Evolutionary conservation across 2,113 vertebrate species (phyloP), one percentile per base, ranked within the genome.

Genomic region (Silurus glanis): DNA sequence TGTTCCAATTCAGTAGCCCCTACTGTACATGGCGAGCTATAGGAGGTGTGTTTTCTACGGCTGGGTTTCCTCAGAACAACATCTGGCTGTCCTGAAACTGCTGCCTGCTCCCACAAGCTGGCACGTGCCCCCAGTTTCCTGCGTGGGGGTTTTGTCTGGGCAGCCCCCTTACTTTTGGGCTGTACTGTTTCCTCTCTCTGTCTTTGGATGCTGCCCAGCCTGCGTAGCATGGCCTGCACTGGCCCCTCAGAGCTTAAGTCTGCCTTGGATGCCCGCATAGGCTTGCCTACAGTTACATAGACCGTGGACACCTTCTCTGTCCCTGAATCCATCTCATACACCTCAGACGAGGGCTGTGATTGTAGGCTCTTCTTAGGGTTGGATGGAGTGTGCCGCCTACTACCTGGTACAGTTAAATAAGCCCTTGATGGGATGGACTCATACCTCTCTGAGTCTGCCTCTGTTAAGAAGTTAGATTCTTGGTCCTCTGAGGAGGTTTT

Each of bases 161-260:
- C 92, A 55, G 95, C 95, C 0, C 83, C 21, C 17, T 93, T 95
- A 2, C 83, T 82, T 55, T 93, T 95, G 49, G 87, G 66, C 87
- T 90, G 94, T 80, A 92, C 64, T 0, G 74, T 23, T 6, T 91
- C 85, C 25, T 94, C 93, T 67, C 89, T 95, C 83, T 95, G 95
- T 91, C 89, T 96, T 93, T 97, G 97, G 74, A 97, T 93, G 90
- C 97, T 97, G 84, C 97, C 96, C 13, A 98, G 92, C 21, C 95
- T 92, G 69, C 95, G 96, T 28, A 99, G 92, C 93, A 97, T 91
- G 0, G 96, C 96, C 89, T 96, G 96, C 51, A 96, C 96, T 0
- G 95, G 94, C 2, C 97, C 96, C 61, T 97, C 95, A 7, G 92
- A 86, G 91, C 87, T 89, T 0, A 85, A 10, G 86, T 93, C 92